These are phyloP conservation scores for Drosophila nr. perissopoda DNA, from an alignment of 2,888 invertebrate species.

Conservation along the genomic window DNA sequence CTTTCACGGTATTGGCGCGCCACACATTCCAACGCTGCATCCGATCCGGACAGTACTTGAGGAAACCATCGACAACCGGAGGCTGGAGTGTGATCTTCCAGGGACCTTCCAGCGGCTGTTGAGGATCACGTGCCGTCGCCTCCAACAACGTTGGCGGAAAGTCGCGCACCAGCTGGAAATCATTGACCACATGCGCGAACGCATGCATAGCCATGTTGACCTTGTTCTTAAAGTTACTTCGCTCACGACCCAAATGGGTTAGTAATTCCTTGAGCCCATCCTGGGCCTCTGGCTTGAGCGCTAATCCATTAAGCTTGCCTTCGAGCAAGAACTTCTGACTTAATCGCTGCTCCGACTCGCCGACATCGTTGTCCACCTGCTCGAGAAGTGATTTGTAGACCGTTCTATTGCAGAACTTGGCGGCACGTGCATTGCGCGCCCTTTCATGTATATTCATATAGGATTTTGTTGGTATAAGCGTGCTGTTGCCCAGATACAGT, in stretches of 20 bases:
- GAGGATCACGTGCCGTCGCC: conserved; percentile 88
- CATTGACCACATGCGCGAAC: conserved; percentile 89
- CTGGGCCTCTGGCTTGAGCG: conserved; percentile 86
- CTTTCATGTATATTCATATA: conserved; percentile 92
- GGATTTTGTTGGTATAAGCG: conserved; percentile 91
- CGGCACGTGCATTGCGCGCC: conserved; percentile 90
- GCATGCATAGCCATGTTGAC: conserved; percentile 88
- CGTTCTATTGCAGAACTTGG: conserved; percentile 89
- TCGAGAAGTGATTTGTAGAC: conserved; percentile 66
- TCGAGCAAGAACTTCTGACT: conserved; percentile 92
- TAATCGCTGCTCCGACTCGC: conserved; percentile 86
- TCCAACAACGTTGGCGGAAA: conserved; percentile 90
- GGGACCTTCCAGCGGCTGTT: conserved; percentile 89
- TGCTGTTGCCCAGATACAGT: conserved; percentile 91
- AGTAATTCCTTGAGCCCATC: conserved; percentile 86
- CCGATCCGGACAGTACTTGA: conserved; percentile 94
- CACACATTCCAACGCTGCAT: conserved; percentile 93
- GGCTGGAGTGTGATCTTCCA: conserved; percentile 93
- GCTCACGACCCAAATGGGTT: conserved; percentile 86
- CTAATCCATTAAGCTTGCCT: conserved; percentile 93
- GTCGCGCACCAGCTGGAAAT: conserved; percentile 88
- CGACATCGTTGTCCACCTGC: conserved; percentile 34
- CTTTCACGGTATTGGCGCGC: conserved; percentile 91
- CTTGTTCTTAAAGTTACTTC: conserved; percentile 88
- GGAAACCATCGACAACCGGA: conserved; percentile 89